A percentile compares a stretch with the other conserved stretches of the same genome.
These are phyloP conservation scores for Coccyzus lansbergi DNA, from an alignment of 2,797 vertebrate species.

Conservation along the genomic window DNA sequence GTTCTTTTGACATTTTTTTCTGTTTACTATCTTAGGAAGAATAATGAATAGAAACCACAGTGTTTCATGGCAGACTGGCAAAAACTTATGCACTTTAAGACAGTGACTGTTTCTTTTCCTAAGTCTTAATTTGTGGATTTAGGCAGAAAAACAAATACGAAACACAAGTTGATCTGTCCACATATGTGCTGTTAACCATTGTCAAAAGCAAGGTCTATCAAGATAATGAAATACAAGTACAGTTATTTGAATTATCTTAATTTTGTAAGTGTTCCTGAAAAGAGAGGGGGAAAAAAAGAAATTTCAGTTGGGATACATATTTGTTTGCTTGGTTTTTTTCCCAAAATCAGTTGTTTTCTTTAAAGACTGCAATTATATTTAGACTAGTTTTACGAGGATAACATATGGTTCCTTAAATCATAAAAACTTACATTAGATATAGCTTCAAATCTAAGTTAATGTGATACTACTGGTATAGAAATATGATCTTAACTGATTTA, in stretches of 20 bases:
- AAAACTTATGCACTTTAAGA: not conserved
- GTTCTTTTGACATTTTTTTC: not conserved
- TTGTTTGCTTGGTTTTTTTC: slow-evolving; percentile 39
- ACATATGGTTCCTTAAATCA: slow-evolving; percentile 26
- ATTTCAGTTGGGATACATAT: not conserved
- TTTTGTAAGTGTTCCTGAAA: not conserved
- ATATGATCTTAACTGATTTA: not conserved
- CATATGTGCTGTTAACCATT: not conserved
- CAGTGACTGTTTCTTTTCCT: not conserved
- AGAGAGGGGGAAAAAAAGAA: not conserved
- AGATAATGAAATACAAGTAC: not conserved
- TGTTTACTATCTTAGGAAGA: not conserved
- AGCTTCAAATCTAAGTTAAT: not conserved
- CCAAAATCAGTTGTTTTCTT: not conserved
- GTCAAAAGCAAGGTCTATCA: not conserved
- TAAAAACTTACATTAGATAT: not conserved
- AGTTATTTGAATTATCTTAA: not conserved
- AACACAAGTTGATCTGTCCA: not conserved
- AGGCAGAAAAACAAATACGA: not conserved
- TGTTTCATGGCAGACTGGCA: not conserved
- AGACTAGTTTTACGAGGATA: not conserved
- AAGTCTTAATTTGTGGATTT: not conserved
- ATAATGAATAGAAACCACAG: not conserved
- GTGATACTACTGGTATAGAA: not conserved
- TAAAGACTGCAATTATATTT: not conserved